phyloP scores from a whole-genome alignment of 2,113 vertebrate species.

The Thermophis baileyi region DNA sequence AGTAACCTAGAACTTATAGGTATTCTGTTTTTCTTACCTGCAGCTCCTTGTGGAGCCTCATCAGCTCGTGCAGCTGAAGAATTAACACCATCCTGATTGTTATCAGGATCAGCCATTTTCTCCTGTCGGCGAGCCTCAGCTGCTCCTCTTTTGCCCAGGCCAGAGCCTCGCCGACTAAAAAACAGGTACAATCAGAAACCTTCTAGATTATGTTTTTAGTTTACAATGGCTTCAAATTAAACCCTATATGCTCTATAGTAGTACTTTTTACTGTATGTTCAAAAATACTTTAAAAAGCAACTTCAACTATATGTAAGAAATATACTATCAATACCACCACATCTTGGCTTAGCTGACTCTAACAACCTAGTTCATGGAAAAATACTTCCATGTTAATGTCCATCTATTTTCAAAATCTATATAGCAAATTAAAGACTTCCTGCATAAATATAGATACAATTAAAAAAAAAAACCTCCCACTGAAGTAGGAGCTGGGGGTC shows the following conservation, averaged over 20 bases:
- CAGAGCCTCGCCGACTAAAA: constrained; percentile 98
- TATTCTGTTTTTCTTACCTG: constrained; percentile 72
- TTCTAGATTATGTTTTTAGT: neutral
- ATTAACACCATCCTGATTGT: constrained; percentile 96
- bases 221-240: neutral
- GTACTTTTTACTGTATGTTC: neutral
- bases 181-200: constrained; percentile 27
- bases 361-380: neutral
- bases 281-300: neutral
- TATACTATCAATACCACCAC: neutral
- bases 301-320: neutral
- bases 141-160: constrained; percentile 99
- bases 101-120: constrained; percentile 98
- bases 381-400: neutral
- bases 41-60: constrained; percentile 95
- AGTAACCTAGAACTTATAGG: neutral
- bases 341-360: neutral
- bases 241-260: rapidly evolving
- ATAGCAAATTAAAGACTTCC: neutral
- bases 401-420: neutral
- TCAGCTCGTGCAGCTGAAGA: constrained; percentile 92
- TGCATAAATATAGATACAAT: neutral
- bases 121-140: constrained; percentile 98
- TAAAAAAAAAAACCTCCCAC: neutral
- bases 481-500: neutral